These are phyloP conservation scores for Zaprionus capensis DNA, from an alignment of 1,140 invertebrate genomes.

Conservation along the genomic window DNA sequence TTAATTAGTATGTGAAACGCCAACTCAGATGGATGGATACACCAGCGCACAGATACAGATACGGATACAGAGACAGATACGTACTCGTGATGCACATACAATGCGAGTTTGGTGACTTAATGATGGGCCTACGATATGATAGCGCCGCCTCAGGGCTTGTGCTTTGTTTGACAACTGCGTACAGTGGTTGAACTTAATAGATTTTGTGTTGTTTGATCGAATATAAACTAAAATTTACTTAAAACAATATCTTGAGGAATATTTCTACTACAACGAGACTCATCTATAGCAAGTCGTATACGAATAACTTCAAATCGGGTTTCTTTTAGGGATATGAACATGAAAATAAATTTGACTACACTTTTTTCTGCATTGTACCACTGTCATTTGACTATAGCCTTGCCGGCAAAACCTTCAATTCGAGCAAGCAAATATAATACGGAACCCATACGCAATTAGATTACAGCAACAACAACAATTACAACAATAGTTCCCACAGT, in stretches of 20 bases:
- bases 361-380: neutral
- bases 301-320: too few species aligned
- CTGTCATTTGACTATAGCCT: conserved; percentile 17
- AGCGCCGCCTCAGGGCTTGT: conserved; percentile 5
- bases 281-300: too few species aligned
- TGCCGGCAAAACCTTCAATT: conserved; percentile 24
- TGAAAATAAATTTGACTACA: neutral
- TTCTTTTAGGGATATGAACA: neutral
- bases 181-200: neutral
- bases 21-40: conserved; percentile 23
- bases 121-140: conserved; percentile 9
- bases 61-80: conserved; percentile 8
- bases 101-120: conserved; percentile 16
- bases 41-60: conserved; percentile 19
- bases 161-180: conserved; percentile 10
- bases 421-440: conserved; percentile 18
- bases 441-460: conserved; percentile 32
- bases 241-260: too few species aligned
- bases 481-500: conserved; percentile 18
- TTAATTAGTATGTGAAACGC: conserved; percentile 66
- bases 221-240: too few species aligned
- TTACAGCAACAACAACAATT: conserved; percentile 19
- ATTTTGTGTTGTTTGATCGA: neutral
- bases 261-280: too few species aligned
- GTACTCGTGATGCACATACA: conserved; percentile 23